Base-by-base conservation (phyloP, 2,113 vertebrate species). In the Mastomys natalensis region DNA sequence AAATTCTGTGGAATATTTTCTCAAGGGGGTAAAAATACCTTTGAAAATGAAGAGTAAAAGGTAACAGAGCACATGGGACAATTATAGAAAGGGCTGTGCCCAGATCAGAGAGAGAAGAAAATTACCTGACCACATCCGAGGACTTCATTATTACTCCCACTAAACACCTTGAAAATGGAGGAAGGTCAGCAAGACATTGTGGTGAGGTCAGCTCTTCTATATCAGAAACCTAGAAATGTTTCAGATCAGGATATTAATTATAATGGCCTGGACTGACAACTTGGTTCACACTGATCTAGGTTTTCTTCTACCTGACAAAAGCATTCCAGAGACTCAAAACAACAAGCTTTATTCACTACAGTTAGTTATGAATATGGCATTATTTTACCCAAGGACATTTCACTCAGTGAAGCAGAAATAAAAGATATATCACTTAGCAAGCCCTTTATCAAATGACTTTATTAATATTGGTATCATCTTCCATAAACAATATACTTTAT, bases 131-230 rank as follows among this genome's bases (percentile, higher is more conserved):
- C 37, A 99, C 93, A 58, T 97, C 92, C 0, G 98, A 96, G 4
- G 99, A 99, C 87, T 99, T 99, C 37, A 99, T 97, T 89, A 99
- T 96, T 95, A 99, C 88, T 21, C 98, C 95, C 84, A 99, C 98
- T 62, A 99, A 98, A 93, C 98, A 92, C 90, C 98, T 98, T 95
- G 99, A 99, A 93, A 99, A 98, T 26, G 99, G 99, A 6, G 99
- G 99, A 96, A 99, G 99, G 68, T 99, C 99, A 40, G 98, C 98
- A 76, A 99, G 31, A 3, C 98, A 96, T 95, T 98, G 98, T 5
- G 99, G 99, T 7, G 97, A 66, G 31, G 91, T 90, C 40, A 99
- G 86, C 16, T 99, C 99, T 96, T 99, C 98, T 51, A 95, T 92
- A 97, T 98, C 97, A 82, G 98, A 97, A 95, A 87, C 86, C 99